These are phyloP conservation scores for Ephestia elutella DNA, from an alignment of 1,140 invertebrate species.

Conservation along the genomic window DNA sequence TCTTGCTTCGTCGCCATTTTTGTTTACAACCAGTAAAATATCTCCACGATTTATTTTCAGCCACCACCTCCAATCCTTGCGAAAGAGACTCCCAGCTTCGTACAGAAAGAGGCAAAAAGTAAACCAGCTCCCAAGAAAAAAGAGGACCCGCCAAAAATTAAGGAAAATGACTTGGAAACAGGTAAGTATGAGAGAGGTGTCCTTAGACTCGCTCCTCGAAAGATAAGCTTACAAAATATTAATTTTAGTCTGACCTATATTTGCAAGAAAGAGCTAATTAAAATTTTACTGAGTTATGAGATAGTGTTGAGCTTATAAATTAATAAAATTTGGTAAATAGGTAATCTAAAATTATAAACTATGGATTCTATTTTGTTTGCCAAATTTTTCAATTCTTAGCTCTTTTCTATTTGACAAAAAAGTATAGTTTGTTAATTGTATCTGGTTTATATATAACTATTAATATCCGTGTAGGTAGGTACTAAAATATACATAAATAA, in stretches of 20 bases:
- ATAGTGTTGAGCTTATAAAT: no score
- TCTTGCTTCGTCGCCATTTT: conserved; percentile 11
- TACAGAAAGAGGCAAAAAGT: conserved; percentile 29
- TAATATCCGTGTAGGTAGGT: no score
- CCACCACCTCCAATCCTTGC: conserved; percentile 23
- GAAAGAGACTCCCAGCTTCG: conserved; percentile 19
- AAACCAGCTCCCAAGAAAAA: conserved; percentile 36
- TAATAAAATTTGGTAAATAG: no score
- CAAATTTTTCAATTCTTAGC: no score
- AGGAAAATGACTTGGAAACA: conserved; percentile 49
- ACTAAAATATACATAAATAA: no score
- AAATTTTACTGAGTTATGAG: not conserved
- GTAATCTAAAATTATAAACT: no score
- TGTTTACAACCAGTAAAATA: conserved; percentile 1
- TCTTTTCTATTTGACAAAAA: no score
- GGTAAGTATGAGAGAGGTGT: conserved; percentile 29
- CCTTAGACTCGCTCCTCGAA: not conserved
- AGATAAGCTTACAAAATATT: not conserved
- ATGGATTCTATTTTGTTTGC: no score
- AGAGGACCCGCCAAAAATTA: conserved; percentile 35
- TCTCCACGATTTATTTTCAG: conserved; percentile 33
- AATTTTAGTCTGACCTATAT: not conserved
- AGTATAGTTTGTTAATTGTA: no score
- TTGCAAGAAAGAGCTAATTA: not conserved
- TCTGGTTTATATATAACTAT: no score